Evolutionary conservation across 2,113 vertebrate genomes (phyloP).

Genomic region (Podocnemis expansa): DNA sequence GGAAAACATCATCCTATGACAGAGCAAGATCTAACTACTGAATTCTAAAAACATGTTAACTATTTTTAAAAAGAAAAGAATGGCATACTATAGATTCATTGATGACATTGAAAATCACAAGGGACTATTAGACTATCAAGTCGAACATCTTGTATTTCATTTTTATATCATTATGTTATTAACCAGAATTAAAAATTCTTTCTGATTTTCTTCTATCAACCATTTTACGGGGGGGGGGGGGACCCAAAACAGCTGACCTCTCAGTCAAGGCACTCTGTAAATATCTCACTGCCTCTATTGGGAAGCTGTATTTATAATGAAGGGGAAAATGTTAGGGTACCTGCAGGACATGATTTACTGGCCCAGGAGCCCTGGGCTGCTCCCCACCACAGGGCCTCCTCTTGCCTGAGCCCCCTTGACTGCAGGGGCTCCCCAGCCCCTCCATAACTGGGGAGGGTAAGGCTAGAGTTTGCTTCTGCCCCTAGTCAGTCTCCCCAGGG

Average conservation of each 20-base stretch:
- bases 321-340: constrained; percentile 45
- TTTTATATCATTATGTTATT: constrained; percentile 72
- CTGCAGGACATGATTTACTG: no score
- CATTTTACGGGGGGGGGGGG: constrained; percentile 76
- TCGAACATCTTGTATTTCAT: constrained; percentile 66
- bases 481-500: no score
- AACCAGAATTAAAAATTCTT: constrained; percentile 70
- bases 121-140: constrained; percentile 64
- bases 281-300: constrained; percentile 70
- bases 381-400: no score
- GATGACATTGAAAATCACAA: constrained; percentile 59
- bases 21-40: constrained; percentile 33
- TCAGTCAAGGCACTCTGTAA: constrained; percentile 74
- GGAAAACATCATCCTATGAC: constrained; percentile 11
- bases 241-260: constrained; percentile 75
- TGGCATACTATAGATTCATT: constrained; percentile 51
- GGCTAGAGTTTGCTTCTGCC: no score
- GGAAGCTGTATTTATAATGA: constrained; percentile 38
- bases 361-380: no score
- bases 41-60: constrained; percentile 18
- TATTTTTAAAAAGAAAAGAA: constrained; percentile 30
- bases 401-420: no score
- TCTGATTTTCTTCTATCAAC: constrained; percentile 74
- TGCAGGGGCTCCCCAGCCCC: no score
- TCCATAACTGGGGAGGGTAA: no score